phyloP scores from a whole-genome alignment of 2,888 invertebrate species.

The Orthonychiurus folsomi region DNA sequence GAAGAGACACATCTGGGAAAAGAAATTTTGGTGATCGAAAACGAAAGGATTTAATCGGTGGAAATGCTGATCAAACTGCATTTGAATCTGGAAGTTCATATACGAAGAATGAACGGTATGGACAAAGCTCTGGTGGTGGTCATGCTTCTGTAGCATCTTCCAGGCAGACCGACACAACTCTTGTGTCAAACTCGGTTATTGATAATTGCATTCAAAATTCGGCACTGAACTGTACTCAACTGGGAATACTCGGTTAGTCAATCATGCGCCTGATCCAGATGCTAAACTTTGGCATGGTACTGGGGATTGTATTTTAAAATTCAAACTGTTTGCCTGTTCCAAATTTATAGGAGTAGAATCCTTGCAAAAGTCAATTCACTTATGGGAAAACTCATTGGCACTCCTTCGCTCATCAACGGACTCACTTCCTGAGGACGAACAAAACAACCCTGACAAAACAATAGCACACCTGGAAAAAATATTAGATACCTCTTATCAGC shows the following conservation, averaged over 20 bases:
- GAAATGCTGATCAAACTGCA: not conserved
- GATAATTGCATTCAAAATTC: slow-evolving; percentile 17
- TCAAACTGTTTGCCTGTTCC: slow-evolving; percentile 12
- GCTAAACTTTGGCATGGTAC: slow-evolving; percentile 11
- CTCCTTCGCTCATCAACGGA: slow-evolving; percentile 60
- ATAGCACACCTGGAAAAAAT: slow-evolving; percentile 55
- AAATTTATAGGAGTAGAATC: slow-evolving; percentile 72
- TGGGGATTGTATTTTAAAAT: not conserved
- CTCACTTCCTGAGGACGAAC: slow-evolving; percentile 69
- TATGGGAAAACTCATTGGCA: slow-evolving; percentile 89
- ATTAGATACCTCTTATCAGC: slow-evolving; percentile 71
- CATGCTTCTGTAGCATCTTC: slow-evolving; percentile 26
- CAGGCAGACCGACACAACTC: slow-evolving; percentile 30
- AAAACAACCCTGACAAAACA: slow-evolving; percentile 56
- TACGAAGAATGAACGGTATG: not conserved
- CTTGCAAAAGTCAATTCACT: slow-evolving; percentile 78
- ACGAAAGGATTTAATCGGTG: not conserved
- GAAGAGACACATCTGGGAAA: slow-evolving; percentile 6
- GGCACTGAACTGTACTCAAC: slow-evolving; percentile 28
- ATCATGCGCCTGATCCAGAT: too few relatives aligned
- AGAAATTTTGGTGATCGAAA: not conserved
- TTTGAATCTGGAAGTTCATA: not conserved
- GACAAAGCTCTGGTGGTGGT: slow-evolving; percentile 3
- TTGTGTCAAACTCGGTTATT: slow-evolving; percentile 27
- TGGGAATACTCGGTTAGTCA: slow-evolving; percentile 36